These are phyloP conservation scores for Cyclina sinensis DNA, from an alignment of 1,140 invertebrate species.

Conservation along the genomic window DNA sequence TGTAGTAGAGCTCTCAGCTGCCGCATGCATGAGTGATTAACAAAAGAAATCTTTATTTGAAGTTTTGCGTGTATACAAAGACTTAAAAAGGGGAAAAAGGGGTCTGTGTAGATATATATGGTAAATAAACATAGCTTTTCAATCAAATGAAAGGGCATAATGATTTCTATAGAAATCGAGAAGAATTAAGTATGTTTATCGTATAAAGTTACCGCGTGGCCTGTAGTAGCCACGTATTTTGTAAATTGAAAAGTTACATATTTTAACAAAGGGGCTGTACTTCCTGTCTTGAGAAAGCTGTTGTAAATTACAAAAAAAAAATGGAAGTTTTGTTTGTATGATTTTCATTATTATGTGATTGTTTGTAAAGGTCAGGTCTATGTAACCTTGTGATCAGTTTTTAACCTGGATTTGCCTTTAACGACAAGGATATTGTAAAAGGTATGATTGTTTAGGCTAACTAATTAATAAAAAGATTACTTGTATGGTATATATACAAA, in stretches of 20 bases:
- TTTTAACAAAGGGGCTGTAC: constrained; percentile 54
- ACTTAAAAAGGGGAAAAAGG: constrained; percentile 37
- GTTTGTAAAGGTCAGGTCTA: too few species aligned
- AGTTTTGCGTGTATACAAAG: constrained; percentile 29
- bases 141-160: constrained; percentile 46
- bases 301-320: constrained; percentile 6
- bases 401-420: too few species aligned
- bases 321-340: background rate
- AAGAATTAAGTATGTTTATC: constrained; percentile 58
- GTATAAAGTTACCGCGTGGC: constrained; percentile 49
- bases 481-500: too few species aligned
- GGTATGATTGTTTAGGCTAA: too few species aligned
- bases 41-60: constrained; percentile 36
- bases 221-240: constrained; percentile 28
- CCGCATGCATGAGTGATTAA: constrained; percentile 4
- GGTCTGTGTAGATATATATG: constrained; percentile 45
- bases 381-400: too few species aligned
- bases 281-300: constrained; percentile 48
- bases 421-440: too few species aligned
- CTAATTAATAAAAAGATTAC: too few species aligned
- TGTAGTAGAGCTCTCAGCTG: background rate
- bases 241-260: constrained; percentile 59
- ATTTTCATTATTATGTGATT: too few species aligned
- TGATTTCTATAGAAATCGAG: constrained; percentile 58
- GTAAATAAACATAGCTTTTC: constrained; percentile 56